Percentiles rank a stretch among this genome's conserved stretches.
Evolutionary conservation across 2,113 vertebrate species (phyloP).

Genomic region (Anseranas semipalmata): DNA sequence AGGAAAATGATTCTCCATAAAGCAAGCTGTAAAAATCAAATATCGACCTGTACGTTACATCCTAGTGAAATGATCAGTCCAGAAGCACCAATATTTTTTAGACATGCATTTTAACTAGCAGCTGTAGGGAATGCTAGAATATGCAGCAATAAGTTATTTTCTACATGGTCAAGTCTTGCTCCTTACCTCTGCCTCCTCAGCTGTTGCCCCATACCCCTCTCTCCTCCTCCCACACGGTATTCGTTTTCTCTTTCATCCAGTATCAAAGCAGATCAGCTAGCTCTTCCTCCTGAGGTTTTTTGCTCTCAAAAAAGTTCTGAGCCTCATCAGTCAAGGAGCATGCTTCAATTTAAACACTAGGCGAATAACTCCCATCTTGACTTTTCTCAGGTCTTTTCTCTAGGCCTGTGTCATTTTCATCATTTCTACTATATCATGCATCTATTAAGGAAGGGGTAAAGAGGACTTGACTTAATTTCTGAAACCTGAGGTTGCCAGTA

Average conservation of each 20-base stretch:
- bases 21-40: background rate
- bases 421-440: background rate
- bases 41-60: background rate
- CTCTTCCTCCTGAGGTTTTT: conserved; percentile 34
- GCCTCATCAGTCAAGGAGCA: conserved; percentile 28
- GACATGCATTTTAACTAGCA: background rate
- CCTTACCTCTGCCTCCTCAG: conserved; percentile 60
- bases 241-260: conserved; percentile 23
- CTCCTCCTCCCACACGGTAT: conserved; percentile 25
- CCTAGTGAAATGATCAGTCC: background rate
- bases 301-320: background rate
- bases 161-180: background rate
- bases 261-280: conserved; percentile 5
- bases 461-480: background rate
- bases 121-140: background rate
- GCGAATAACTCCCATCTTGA: background rate
- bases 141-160: background rate
- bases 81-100: background rate
- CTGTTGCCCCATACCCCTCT: conserved; percentile 17
- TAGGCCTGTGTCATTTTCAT: background rate
- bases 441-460: background rate
- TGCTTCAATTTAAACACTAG: conserved; percentile 11
- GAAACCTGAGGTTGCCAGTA: background rate
- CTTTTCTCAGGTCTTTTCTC: background rate
- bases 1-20: background rate